Evolutionary conservation across 2,888 invertebrate genomes (phyloP), one percentile per base, ranked within the genome.

Genomic region (Aethes cnicana): DNA sequence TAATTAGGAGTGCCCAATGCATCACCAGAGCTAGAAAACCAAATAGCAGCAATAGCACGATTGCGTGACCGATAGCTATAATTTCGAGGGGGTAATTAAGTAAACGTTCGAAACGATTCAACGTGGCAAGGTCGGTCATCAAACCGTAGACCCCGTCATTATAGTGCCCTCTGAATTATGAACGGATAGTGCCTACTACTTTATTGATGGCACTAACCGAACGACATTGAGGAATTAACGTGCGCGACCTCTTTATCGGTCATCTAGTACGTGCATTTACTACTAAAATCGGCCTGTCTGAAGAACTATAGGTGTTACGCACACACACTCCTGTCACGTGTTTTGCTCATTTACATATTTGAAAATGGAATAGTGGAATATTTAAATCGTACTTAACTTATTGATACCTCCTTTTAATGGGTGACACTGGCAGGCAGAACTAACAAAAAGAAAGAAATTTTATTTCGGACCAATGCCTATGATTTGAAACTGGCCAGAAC

Each of bases 201-300:
- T 26, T 68, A 71, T 66, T 65, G 69, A 70, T 62, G 66, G 56
- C 61, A 62, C 50, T 39, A 48, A 63, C 64, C 48, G 59, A n/a
- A 58, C 61, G 74, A 75, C 79, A 77, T 76, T 79, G 76, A 74
- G 64, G 72, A 76, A 76, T 77, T 76, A 65, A 73, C 77, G 69
- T 71, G 73, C 73, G 63, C 67, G 78, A 78, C 77, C 81, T 67
- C 68, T 74, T 83, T 85, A 87, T 87, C 87, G 83, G 87, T 84
- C 87, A 87, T 86, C 86, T 71, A 71, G 64, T 73, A 77, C 79
- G 68, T 81, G 87, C 75, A 75, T 74, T 71, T 71, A 81, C 77
- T 83, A 82, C 81, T 84, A 72, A 80, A 82, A 77, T 77, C 69
- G 68, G 69, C 68, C 63, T 68, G 77, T 75, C 68, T 77, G 64